phyloP scores from a whole-genome alignment of 2,797 vertebrate genomes.

The Falco rusticolus region DNA sequence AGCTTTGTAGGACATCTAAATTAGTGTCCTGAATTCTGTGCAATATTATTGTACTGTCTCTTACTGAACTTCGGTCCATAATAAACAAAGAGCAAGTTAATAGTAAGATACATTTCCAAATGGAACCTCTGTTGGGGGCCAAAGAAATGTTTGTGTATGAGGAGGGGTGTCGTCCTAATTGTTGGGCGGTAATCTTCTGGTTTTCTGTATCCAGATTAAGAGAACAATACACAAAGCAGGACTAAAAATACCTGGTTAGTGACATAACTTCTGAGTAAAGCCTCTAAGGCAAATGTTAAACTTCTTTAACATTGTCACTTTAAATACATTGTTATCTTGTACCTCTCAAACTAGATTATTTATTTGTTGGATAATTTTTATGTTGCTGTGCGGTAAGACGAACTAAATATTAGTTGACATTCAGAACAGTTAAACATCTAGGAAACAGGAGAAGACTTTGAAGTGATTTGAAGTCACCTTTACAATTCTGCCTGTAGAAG shows the following conservation, averaged over 20 bases:
- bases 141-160: not conserved
- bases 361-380: not conserved
- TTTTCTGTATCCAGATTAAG: not conserved
- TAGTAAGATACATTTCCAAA: not conserved
- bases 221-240: not conserved
- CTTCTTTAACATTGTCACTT: not conserved
- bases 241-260: not conserved
- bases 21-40: not conserved
- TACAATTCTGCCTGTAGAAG: not conserved
- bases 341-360: not conserved
- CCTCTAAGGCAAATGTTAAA: not conserved
- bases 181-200: not conserved
- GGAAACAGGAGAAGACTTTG: not conserved
- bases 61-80: not conserved
- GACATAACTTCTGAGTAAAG: not conserved
- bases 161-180: too few relatives aligned
- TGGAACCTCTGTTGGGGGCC: not conserved
- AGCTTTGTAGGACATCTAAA: not conserved
- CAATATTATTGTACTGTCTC: not conserved
- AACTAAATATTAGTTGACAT: not conserved
- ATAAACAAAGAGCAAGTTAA: not conserved
- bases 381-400: not conserved
- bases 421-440: not conserved
- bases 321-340: not conserved
- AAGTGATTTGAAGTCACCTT: not conserved